These are phyloP conservation scores for Orycteropus afer DNA, from an alignment of 2,113 vertebrate genomes.

Conservation along the genomic window DNA sequence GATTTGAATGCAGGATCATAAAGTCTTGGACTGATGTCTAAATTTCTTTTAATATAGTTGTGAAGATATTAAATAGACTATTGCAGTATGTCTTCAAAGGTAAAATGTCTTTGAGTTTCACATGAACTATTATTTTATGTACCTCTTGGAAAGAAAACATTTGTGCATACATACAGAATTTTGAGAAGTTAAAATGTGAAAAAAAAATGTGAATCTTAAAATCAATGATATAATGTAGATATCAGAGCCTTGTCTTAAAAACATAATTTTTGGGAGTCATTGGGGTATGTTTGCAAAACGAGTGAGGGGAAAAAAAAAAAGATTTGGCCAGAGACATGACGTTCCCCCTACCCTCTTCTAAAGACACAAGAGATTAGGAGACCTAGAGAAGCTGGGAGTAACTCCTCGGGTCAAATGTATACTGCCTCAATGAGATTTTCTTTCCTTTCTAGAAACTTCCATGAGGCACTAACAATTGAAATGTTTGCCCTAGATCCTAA, in stretches of 20 bases:
- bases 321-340: background rate
- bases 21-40: background rate
- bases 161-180: background rate
- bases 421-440: background rate
- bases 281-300: background rate
- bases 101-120: background rate
- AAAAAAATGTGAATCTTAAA: background rate
- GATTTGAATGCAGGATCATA: background rate
- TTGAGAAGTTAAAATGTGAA: background rate
- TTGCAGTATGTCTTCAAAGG: background rate
- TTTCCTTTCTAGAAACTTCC: background rate
- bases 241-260: background rate
- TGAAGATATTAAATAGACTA: background rate
- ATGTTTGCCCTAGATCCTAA: background rate
- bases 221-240: background rate
- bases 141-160: background rate
- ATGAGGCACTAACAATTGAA: background rate
- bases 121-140: background rate
- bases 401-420: background rate
- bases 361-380: background rate
- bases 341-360: background rate
- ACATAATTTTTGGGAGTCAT: background rate
- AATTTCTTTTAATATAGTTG: slow-evolving; percentile 12
- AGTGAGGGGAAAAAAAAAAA: background rate
- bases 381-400: background rate